Percentiles rank a stretch among this genome's conserved stretches.
Conservation (phyloP, 92 coral and sea anemone species). For the Porites cylindrica region DNA sequence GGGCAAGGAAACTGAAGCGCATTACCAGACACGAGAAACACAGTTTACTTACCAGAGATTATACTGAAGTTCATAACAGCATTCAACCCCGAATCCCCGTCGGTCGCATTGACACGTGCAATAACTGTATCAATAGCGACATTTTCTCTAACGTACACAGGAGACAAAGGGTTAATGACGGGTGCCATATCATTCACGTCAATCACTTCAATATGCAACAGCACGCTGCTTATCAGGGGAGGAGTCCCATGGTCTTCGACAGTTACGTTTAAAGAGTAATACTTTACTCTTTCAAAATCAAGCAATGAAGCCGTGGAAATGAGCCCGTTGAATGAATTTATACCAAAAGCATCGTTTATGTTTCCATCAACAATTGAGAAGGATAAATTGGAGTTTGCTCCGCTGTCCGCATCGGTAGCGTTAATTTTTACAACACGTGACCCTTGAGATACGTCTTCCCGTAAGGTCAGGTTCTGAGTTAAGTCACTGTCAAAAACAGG, state of each 20-base stretch:
- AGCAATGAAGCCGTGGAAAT: conserved; percentile 32
- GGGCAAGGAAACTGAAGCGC: neutral
- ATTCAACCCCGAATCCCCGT: conserved; percentile 64
- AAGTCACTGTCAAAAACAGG: conserved; percentile 29
- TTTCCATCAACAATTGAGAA: conserved; percentile 52
- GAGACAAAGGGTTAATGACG: conserved; percentile 22
- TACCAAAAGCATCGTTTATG: conserved; percentile 19
- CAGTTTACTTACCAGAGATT: conserved; percentile 48
- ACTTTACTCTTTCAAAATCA: conserved; percentile 40
- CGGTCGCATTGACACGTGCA: conserved; percentile 51
- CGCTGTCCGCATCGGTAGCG: conserved; percentile 61
- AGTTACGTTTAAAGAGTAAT: conserved; percentile 47
- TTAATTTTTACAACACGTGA: conserved; percentile 42
- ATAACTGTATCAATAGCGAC: conserved; percentile 53
- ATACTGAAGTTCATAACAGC: conserved; percentile 60
- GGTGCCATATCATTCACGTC: conserved; percentile 73
- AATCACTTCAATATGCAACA: conserved; percentile 37
- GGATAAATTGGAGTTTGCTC: conserved; percentile 49
- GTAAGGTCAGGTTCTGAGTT: conserved; percentile 22
- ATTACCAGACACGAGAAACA: neutral
- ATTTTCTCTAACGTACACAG: conserved; percentile 64
- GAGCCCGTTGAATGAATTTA: conserved; percentile 40
- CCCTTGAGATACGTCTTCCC: conserved; percentile 41
- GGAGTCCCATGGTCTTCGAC: conserved; percentile 65
- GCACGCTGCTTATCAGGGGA: conserved; percentile 24